Evolutionary conservation across 2,797 vertebrate species (phyloP), one percentile per base, ranked within the genome.

Genomic region (Champsocephalus esox): DNA sequence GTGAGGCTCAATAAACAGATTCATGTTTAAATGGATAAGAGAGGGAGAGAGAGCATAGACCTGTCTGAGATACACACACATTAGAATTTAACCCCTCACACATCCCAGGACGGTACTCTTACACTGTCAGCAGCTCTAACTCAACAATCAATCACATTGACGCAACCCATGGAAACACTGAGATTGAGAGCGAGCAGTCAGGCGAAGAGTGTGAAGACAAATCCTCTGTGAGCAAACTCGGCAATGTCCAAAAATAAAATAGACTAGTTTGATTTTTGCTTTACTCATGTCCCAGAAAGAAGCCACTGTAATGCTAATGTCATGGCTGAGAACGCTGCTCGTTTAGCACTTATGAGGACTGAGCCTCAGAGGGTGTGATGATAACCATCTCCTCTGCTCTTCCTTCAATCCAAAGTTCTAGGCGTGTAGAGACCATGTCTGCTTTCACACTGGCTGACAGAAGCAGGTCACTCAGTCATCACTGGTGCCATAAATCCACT

Each of bases 381-480:
- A 85, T 78, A 79, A 84, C 79, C 12, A 86, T 83, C 79, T 83
- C 58, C 67, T 81, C 66, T n/a, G 8, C 74, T 62, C 46, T 38
- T 83, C 63, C 54, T 73, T 77, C 79, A 54, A 76, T 79, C 84
- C 79, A 63, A 63, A 77, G 83, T 82, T 83, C 70, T 76, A 17
- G 62, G 75, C 48, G 21, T 48, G 14, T 19, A 66, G 21, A 66
- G 71, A 66, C 74, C 46, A 68, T 70, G 81, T 68, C 55, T 76
- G 83, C 77, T 70, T 75, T 81, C 72, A 86, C 80, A 21, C 73
- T 61, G 75, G 72, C 70, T 89, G 90, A 92, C 91, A 92, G 91
- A 93, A 92, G 77, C 89, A 88, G 90, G 92, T 92, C 92, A 91
- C 73, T 87, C 80, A 86, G 80, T 86, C 80, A 83, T 73, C 78